A percentile compares a stretch with the other conserved stretches of the same genome.
These are phyloP conservation scores for Drosophila baimaii DNA, from an alignment of 1,140 invertebrate species.

Conservation along the genomic window DNA sequence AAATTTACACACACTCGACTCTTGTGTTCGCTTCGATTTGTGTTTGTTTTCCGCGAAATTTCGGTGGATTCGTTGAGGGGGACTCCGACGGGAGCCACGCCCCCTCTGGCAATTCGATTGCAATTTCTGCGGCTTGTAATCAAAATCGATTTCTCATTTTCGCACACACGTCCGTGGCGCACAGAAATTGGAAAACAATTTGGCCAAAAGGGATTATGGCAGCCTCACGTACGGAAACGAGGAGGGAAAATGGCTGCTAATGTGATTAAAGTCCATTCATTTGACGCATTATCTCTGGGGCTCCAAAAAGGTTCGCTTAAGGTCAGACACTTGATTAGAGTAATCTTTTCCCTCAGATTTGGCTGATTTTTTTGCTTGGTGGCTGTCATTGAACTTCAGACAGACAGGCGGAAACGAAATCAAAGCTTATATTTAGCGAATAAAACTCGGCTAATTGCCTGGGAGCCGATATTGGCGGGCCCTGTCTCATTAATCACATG, in stretches of 20 bases:
- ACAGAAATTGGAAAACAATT: slow-evolving; percentile 56
- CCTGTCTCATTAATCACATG: slow-evolving; percentile 68
- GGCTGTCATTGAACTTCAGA: slow-evolving; percentile 59
- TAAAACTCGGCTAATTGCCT: slow-evolving; percentile 36
- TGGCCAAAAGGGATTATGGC: slow-evolving; percentile 6
- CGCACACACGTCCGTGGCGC: slow-evolving; percentile 28
- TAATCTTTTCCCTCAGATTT: slow-evolving; percentile 27
- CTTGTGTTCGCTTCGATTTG: slow-evolving; percentile 34
- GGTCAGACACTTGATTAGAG: slow-evolving; percentile 79
- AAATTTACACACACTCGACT: slow-evolving; percentile 47
- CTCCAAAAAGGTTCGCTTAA: slow-evolving; percentile 52
- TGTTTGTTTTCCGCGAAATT: slow-evolving; percentile 39
- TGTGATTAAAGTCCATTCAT: slow-evolving; percentile 79
- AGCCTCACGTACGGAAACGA: slow-evolving; percentile 54
- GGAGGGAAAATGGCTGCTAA: slow-evolving; percentile 69
- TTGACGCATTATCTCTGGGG: slow-evolving; percentile 64
- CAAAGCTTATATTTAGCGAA: slow-evolving; percentile 46
- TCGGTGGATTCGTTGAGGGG: background rate
- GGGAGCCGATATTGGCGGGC: slow-evolving; percentile 17
- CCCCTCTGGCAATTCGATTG: slow-evolving; percentile 26
- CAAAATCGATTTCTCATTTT: slow-evolving; percentile 62
- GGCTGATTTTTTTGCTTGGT: background rate
- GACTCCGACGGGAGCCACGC: slow-evolving; percentile 21
- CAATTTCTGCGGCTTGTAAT: slow-evolving; percentile 52
- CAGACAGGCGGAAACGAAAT: slow-evolving; percentile 57